These are phyloP conservation scores for Phycodurus eques DNA, from an alignment of 2,113 vertebrate genomes.

Conservation along the genomic window DNA sequence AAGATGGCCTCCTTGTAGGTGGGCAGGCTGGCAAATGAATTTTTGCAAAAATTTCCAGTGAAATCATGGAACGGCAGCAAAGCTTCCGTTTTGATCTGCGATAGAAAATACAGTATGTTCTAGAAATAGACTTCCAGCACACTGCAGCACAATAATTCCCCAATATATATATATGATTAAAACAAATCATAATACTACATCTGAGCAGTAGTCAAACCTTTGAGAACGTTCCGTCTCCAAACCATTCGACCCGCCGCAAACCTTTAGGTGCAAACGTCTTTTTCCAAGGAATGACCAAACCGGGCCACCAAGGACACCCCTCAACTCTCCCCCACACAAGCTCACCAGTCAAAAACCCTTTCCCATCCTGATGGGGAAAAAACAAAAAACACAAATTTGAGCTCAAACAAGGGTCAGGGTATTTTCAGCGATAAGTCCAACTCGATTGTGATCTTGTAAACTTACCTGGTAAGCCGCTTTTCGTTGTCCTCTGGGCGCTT, in stretches of 20 bases:
- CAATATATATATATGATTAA: neutral
- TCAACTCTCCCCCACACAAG: conserved; percentile 92
- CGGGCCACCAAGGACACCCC: conserved; percentile 92
- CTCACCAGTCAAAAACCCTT: conserved; percentile 81
- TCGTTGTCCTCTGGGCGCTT: conserved; percentile 44
- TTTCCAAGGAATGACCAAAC: conserved; percentile 83
- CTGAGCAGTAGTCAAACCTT: conserved; percentile 76
- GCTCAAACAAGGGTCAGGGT: neutral
- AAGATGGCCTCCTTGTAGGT: conserved; percentile 85
- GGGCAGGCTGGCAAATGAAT: conserved; percentile 82
- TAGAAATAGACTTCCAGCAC: neutral
- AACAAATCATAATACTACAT: neutral
- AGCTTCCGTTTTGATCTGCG: conserved; percentile 81
- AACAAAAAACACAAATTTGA: neutral
- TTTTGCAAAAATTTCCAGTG: conserved; percentile 81
- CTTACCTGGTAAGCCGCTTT: conserved; percentile 58
- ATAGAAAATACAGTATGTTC: neutral
- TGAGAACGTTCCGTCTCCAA: conserved; percentile 90
- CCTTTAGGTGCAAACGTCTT: conserved; percentile 68
- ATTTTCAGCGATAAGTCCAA: neutral
- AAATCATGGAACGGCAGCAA: conserved; percentile 79
- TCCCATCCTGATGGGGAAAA: conserved; percentile 77
- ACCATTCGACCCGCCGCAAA: conserved; percentile 91
- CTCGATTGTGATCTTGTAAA: no score
- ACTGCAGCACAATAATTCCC: neutral